These are phyloP conservation scores for Malthinus flaveolus DNA, from an alignment of 2,888 invertebrate genomes.

Conservation along the genomic window DNA sequence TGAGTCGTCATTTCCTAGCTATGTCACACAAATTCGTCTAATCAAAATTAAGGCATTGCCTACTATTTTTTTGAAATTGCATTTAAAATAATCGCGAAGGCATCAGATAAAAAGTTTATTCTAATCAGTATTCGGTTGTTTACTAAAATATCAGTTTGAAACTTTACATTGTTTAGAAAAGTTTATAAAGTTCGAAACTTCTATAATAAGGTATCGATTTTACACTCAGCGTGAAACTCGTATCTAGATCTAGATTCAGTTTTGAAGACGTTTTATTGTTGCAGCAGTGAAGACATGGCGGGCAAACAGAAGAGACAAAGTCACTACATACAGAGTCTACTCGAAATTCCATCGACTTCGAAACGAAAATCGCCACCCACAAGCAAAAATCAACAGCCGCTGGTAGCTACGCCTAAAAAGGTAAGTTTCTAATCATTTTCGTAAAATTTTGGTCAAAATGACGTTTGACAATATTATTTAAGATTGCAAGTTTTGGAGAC, in stretches of 20 bases:
- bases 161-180: conserved; percentile 52
- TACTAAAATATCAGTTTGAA: conserved; percentile 45
- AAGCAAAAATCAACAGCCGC: background rate
- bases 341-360: conserved; percentile 57
- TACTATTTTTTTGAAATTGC: conserved; percentile 5
- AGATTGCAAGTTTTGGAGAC: no score
- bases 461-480: background rate
- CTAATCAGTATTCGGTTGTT: conserved; percentile 50
- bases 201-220: conserved; percentile 53
- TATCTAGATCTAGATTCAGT: conserved; percentile 35
- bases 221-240: conserved; percentile 37
- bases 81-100: conserved; percentile 27
- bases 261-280: conserved; percentile 43
- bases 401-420: conserved; percentile 55
- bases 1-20: conserved; percentile 14
- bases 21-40: background rate
- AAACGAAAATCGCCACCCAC: conserved; percentile 31
- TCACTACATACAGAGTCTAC: conserved; percentile 60
- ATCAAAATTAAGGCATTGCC: no score
- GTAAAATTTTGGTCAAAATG: background rate
- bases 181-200: conserved; percentile 49
- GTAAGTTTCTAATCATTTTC: conserved; percentile 41
- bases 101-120: conserved; percentile 32
- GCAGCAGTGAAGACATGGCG: conserved; percentile 50
- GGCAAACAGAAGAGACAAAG: conserved; percentile 56